A percentile compares a stretch with the other conserved stretches of the same genome.
Conservation (phyloP, 2,888 invertebrate genomes). For the Ormyrus pomaceus region DNA sequence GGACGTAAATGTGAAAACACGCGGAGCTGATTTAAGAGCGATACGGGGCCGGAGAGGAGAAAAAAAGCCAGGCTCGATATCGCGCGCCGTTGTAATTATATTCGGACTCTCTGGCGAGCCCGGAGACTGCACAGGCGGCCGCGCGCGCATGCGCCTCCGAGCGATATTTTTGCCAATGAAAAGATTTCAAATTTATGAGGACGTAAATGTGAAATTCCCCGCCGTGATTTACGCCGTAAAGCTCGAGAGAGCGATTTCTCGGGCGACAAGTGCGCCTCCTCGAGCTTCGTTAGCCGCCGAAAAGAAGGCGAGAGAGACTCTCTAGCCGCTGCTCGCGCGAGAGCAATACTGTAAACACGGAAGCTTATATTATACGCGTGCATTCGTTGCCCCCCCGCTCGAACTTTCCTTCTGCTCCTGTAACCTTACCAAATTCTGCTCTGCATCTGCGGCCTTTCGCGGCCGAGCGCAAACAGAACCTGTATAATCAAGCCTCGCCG, state of each 20-base stretch:
- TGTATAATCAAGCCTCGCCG: background rate
- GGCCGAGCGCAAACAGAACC: background rate
- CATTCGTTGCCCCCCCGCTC: background rate
- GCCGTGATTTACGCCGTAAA: constrained; percentile 19
- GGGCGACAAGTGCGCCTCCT: too few relatives aligned
- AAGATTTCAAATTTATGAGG: constrained; percentile 38
- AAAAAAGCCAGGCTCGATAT: background rate
- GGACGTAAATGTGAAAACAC: constrained; percentile 49
- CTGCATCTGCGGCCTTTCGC: background rate
- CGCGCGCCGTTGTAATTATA: constrained; percentile 25
- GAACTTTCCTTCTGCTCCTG: background rate
- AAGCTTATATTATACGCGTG: too few relatives aligned
- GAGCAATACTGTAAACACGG: too few relatives aligned
- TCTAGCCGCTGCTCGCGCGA: background rate
- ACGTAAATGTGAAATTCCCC: constrained; percentile 22
- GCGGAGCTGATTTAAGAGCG: constrained; percentile 45
- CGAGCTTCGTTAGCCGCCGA: too few relatives aligned
- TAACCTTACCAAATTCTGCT: constrained; percentile 25
- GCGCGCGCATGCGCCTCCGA: background rate
- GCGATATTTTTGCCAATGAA: constrained; percentile 42
- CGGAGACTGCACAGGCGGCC: background rate
- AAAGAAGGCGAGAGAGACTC: too few relatives aligned
- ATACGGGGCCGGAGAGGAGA: constrained; percentile 3
- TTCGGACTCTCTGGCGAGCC: background rate
- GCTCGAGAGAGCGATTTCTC: too few relatives aligned